Conservation (phyloP, 2,888 invertebrate species). For the Drosophila dives region DNA sequence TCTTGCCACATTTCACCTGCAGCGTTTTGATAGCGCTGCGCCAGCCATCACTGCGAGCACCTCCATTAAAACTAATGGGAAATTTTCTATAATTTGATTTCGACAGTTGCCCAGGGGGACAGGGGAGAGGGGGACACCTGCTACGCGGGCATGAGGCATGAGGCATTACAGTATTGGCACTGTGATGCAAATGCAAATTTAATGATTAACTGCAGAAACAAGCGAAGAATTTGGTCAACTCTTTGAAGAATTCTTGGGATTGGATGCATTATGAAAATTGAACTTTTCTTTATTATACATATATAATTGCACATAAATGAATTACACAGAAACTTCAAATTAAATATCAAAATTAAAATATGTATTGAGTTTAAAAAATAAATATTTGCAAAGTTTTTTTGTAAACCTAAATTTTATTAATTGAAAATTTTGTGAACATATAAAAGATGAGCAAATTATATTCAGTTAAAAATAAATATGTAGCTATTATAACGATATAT, state of each 20-base stretch:
- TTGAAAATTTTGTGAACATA: background rate
- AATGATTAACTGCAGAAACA: conserved; percentile 6
- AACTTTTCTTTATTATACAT: background rate
- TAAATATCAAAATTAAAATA: background rate
- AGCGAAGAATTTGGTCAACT: background rate
- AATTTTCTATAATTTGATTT: conserved; percentile 81
- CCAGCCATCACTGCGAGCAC: conserved; percentile 38
- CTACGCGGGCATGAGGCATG: too few relatives aligned
- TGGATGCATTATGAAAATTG: background rate
- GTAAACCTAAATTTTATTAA: background rate
- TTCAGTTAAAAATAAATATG: background rate
- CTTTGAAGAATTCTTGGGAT: too few relatives aligned
- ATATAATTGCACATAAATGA: background rate
- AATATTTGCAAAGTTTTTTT: too few relatives aligned
- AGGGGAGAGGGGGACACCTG: background rate
- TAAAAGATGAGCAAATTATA: background rate
- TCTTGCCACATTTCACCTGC: conserved; percentile 70
- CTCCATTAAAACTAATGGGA: conserved; percentile 80
- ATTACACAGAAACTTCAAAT: background rate
- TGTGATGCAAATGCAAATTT: conserved; percentile 5
- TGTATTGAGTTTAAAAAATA: background rate
- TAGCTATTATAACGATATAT: background rate
- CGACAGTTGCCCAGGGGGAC: conserved; percentile 28
- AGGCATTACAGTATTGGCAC: background rate
- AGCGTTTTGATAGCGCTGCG: conserved; percentile 64